phyloP scores from a whole-genome alignment of 2,888 invertebrate genomes.

The Chrysolina oricalcia region DNA sequence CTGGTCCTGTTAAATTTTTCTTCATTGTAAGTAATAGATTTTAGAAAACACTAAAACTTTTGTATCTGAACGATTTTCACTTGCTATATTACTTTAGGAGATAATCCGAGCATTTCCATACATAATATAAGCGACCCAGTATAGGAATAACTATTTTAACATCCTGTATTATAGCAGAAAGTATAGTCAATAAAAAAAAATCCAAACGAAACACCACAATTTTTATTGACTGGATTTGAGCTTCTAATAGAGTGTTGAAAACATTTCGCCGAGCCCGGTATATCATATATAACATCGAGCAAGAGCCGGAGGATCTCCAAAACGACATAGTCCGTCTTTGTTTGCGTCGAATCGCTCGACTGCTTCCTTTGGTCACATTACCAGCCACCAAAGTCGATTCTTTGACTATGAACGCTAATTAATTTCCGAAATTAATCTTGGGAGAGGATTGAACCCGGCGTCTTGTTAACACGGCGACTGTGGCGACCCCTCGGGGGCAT shows the following conservation, averaged over 20 bases:
- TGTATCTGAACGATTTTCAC: too few relatives aligned
- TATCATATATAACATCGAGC: background rate
- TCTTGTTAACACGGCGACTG: slow-evolving; percentile 46
- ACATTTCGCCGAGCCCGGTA: background rate
- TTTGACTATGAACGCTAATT: slow-evolving; percentile 55
- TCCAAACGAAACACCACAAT: too few relatives aligned
- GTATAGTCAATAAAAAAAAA: too few relatives aligned
- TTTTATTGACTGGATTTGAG: too few relatives aligned
- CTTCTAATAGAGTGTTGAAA: background rate
- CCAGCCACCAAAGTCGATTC: slow-evolving; percentile 43
- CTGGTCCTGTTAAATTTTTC: too few relatives aligned
- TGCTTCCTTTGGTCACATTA: slow-evolving; percentile 56
- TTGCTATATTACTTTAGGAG: too few relatives aligned
- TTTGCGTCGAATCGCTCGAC: slow-evolving; percentile 45
- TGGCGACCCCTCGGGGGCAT: slow-evolving; percentile 25
- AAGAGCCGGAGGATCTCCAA: slow-evolving; percentile 20
- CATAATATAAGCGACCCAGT: too few relatives aligned
- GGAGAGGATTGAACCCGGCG: slow-evolving; percentile 31
- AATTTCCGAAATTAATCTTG: slow-evolving; percentile 60
- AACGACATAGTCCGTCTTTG: slow-evolving; percentile 27
- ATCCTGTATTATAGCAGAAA: too few relatives aligned
- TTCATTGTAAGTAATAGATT: too few relatives aligned
- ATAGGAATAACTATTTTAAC: too few relatives aligned
- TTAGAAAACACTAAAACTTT: too few relatives aligned
- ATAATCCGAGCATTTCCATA: too few relatives aligned